A percentile compares a stretch with the other conserved stretches of the same genome.
These are phyloP conservation scores for Hippoglossus stenolepis DNA, from an alignment of 2,113 vertebrate species.

Conservation along the genomic window DNA sequence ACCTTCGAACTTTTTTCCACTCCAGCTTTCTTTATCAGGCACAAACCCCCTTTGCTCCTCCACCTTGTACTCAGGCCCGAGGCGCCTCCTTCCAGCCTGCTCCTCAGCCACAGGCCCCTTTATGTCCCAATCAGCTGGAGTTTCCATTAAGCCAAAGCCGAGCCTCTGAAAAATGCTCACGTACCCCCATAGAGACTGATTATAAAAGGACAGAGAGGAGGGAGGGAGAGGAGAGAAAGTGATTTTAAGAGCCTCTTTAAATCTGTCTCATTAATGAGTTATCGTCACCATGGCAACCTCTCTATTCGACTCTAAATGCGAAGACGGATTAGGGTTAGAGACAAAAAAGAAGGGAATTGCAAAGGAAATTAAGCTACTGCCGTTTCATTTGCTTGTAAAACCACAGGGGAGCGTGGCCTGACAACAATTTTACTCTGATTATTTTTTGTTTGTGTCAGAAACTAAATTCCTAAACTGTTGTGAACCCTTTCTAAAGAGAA, in stretches of 20 bases:
- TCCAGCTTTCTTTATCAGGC: neutral
- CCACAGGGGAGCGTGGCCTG: neutral
- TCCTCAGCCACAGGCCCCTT: slow-evolving; percentile 45
- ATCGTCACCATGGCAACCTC: slow-evolving; percentile 71
- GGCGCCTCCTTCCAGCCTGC: slow-evolving; percentile 2
- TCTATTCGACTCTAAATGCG: slow-evolving; percentile 36
- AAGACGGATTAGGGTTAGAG: slow-evolving; percentile 40
- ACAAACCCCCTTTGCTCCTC: neutral
- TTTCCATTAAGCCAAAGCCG: slow-evolving; percentile 69
- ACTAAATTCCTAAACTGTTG: slow-evolving; percentile 8
- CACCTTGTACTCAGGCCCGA: neutral
- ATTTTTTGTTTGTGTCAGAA: slow-evolving; percentile 17
- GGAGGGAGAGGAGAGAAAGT: slow-evolving; percentile 49
- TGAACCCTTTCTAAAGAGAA: slow-evolving; percentile 8
- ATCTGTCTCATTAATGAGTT: slow-evolving; percentile 69
- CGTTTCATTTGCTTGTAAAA: slow-evolving; percentile 31
- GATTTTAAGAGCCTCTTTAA: slow-evolving; percentile 74
- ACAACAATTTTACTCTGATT: neutral
- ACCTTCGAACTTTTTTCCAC: neutral
- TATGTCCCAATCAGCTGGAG: slow-evolving; percentile 68
- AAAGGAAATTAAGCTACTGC: neutral
- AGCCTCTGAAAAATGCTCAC: slow-evolving; percentile 60
- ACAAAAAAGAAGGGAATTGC: slow-evolving; percentile 20
- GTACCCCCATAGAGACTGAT: slow-evolving; percentile 69
- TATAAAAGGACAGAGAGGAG: slow-evolving; percentile 43